Conservation (phyloP, 2,888 invertebrate genomes). For the Pandemis cinnamomeana region DNA sequence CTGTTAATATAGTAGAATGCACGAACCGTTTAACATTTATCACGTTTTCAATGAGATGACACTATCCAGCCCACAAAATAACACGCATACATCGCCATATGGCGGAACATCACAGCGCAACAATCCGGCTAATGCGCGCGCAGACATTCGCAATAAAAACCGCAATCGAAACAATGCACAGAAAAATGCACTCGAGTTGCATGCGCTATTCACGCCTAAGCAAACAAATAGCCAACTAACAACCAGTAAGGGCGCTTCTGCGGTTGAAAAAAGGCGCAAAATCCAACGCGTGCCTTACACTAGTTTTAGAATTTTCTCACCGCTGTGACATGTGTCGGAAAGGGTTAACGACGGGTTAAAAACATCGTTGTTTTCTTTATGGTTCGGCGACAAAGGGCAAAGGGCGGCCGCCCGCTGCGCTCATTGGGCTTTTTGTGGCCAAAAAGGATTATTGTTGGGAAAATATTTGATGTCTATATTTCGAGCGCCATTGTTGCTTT, state of each 20-base stretch:
- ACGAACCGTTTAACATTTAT: background rate
- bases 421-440: constrained; percentile 59
- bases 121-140: constrained; percentile 68
- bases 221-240: constrained; percentile 39
- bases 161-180: constrained; percentile 61
- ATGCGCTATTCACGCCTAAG: constrained; percentile 44
- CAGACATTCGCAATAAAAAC: constrained; percentile 73
- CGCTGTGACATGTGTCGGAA: constrained; percentile 69
- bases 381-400: constrained; percentile 66
- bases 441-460: constrained; percentile 64
- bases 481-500: constrained; percentile 36
- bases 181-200: constrained; percentile 51
- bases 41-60: constrained; percentile 11
- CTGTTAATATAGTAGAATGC: background rate
- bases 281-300: constrained; percentile 43
- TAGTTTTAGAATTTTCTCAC: constrained; percentile 60
- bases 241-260: constrained; percentile 37
- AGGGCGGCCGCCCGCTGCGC: constrained; percentile 76
- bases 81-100: constrained; percentile 68
- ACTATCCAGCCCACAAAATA: constrained; percentile 51
- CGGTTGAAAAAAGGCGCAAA: constrained; percentile 35
- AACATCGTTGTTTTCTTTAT: constrained; percentile 76
- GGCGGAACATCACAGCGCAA: constrained; percentile 58
- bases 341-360: constrained; percentile 74
- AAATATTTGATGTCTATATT: constrained; percentile 66